These are phyloP conservation scores for Orthonyx spaldingii DNA, from an alignment of 2,113 vertebrate genomes.

Conservation along the genomic window DNA sequence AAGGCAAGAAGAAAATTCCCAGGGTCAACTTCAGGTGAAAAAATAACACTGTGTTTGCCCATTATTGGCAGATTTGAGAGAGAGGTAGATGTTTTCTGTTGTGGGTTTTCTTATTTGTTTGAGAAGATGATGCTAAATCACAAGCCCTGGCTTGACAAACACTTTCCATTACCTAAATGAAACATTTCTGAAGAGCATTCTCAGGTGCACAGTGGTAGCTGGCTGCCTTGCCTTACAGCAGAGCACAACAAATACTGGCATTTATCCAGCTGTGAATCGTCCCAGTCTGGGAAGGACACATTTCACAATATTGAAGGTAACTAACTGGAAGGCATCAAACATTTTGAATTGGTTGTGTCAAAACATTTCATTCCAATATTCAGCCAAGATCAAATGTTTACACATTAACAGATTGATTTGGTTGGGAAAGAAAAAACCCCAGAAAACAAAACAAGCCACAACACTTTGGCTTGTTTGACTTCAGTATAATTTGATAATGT, in stretches of 20 bases:
- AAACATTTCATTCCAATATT: slow-evolving; percentile 43
- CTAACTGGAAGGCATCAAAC: slow-evolving; percentile 37
- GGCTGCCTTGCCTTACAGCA: not conserved
- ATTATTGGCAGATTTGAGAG: not conserved
- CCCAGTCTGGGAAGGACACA: not conserved
- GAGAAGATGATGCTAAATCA: not conserved
- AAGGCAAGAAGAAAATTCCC: not conserved
- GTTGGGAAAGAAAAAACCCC: not conserved
- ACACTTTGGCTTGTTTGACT: slow-evolving; percentile 12
- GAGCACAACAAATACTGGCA: slow-evolving; percentile 10
- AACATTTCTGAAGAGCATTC: not conserved
- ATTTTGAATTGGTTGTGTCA: slow-evolving; percentile 37
- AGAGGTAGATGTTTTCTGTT: not conserved
- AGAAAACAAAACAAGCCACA: not conserved
- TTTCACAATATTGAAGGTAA: slow-evolving; percentile 52
- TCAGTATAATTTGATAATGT: not conserved
- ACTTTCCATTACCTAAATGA: not conserved
- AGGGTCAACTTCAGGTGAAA: not conserved
- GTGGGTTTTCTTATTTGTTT: not conserved
- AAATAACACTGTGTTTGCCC: not conserved
- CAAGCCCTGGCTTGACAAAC: not conserved
- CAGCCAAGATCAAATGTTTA: slow-evolving; percentile 37
- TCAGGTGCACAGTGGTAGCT: slow-evolving; percentile 23
- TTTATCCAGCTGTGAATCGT: not conserved
- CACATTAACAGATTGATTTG: slow-evolving; percentile 32